Evolutionary conservation across 2,797 vertebrate species (phyloP), one percentile per base, ranked within the genome.

Genomic region (Enteromius anoplus): DNA sequence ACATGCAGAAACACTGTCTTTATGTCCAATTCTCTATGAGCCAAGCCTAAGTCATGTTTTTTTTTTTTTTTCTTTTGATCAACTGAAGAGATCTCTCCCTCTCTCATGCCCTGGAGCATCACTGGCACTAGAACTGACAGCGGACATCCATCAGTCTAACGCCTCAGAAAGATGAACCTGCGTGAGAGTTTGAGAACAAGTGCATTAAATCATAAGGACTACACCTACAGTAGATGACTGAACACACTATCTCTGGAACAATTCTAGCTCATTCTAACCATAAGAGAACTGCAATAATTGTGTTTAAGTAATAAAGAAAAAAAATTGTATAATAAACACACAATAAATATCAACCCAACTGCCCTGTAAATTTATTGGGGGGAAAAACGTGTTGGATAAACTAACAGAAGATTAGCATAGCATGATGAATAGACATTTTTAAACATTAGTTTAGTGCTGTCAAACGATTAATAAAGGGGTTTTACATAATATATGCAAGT

Each of bases 1-100:
- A 83, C 40, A 86, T 29, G 66, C 19, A 12, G 64, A 76, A 75
- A 64, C 73, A 60, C 26, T 37, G 71, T 34, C 72, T 70, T 70
- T 76, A 21, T 15, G 23, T 26, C 23, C 58, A 62, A 62, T 14
- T 62, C 26, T 29, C 60, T 26, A 26, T 3, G 12, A 62, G 5
- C 12, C 15, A 21, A 69, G 45, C 26, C 71, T 51, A 55, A 53
- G 21, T 62, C 21, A 21, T 34, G 64, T 37, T 37, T 66, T 34
- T 12, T 66, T 66, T 23, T 11, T 34, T 32, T 37, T 37, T 66
- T 34, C 5, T 66, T 66, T 23, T 11, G 4, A 2, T 62, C 14
- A 29, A 62, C 26, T 29, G 15, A 62, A 37, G 34, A 37, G 62
- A 34, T 65, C 60, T 62, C 60, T 19, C 32, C 17, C 64, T 19